Evolutionary conservation across 2,888 invertebrate genomes (phyloP), one percentile per base, ranked within the genome.

Genomic region (Pilophorus perplexus): DNA sequence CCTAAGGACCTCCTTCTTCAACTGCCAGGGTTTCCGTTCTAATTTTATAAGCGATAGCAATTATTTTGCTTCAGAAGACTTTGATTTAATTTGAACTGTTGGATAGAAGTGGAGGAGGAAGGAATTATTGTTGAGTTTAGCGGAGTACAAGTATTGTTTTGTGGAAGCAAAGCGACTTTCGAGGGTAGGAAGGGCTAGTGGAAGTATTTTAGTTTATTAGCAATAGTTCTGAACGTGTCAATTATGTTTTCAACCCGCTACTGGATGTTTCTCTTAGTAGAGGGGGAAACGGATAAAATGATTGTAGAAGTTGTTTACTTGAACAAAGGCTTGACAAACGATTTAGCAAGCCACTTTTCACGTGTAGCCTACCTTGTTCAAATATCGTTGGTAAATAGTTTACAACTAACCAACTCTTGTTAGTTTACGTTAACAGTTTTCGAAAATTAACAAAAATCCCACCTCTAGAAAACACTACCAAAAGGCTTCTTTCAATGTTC

Each of bases 11-110:
- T 33, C 37, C 38, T 57, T 37, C 23, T 57, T 57, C 38, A 57
- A 57, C 20, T 57, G 57, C 38, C 40, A 57, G 20, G 57, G 38
- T 38, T 57, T 57, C 37, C 37, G 6, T 57, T 37, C 6, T 38
- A 57, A 57, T 37, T 57, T 57, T 57, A 37, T 57, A 37, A 57
- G 20, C 20, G 40, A 57, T n/a, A n/a, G n/a, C n/a, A n/a, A n/a
- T n/a, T n/a, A n/a, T 57, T 59, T 59, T 59, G 6, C 23, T 38
- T 40, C 38, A 23, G 23, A 59, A 38, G 40, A 59, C 12, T 10
- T 60, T 10, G 60, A 59, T 59, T 40, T 60, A 42, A 60, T 60
- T 44, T 42, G 60, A 25, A 25, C 42, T 42, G 42, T 42, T 25
- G 60, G 60, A 22, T 60, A 46, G 42, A 42, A 46, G 42, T 42